Evolutionary conservation across 2,888 invertebrate genomes (phyloP), one percentile per base, ranked within the genome.

Genomic region (Stenodema calcarata): DNA sequence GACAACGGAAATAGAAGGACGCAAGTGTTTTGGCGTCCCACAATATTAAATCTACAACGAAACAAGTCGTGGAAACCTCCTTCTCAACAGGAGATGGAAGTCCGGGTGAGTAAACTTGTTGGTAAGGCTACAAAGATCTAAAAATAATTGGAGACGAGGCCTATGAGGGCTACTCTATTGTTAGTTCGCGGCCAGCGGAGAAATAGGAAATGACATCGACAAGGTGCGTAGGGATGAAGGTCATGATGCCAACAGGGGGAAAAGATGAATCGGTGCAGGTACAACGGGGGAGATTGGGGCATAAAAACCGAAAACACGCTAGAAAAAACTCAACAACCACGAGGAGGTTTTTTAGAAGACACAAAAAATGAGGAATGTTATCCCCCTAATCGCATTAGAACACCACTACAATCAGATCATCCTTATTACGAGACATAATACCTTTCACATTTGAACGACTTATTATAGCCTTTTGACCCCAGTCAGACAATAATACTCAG

Each of bases 31-130:
- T 54, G 14, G 9, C 18, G 54, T 2, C 54, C n/a, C 7, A 54
- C 7, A 54, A 18, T 44, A 14, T 44, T 44, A 18, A 54, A n/a
- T 54, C 18, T n/a, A 7, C 7, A 4, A 54, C 18, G 54, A 18
- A 54, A 54, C 54, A 54, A 54, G 54, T 54, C 18, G 54, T 16
- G 7, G 54, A 54, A n/a, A 16, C 54, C 18, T 18, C 7, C 18
- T 54, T 42, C 18, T n/a, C 54, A n/a, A 70, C 70, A 28, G 27
- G 70, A 70, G 70, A 70, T 30, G 54, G 54, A 54, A 54, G 54
- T 54, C 54, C 54, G 54, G 70, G 70, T 70, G 70, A 70, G 28
- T 70, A 70, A 70, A 70, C 70, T 54, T 70, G 70, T 70, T 70
- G 70, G 54, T 18, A 18, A 54, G 18, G 70, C 28, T 70, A 70